Evolutionary conservation across 2,113 vertebrate genomes (phyloP), one percentile per base, ranked within the genome.

Genomic region (Etheostoma spectabile): DNA sequence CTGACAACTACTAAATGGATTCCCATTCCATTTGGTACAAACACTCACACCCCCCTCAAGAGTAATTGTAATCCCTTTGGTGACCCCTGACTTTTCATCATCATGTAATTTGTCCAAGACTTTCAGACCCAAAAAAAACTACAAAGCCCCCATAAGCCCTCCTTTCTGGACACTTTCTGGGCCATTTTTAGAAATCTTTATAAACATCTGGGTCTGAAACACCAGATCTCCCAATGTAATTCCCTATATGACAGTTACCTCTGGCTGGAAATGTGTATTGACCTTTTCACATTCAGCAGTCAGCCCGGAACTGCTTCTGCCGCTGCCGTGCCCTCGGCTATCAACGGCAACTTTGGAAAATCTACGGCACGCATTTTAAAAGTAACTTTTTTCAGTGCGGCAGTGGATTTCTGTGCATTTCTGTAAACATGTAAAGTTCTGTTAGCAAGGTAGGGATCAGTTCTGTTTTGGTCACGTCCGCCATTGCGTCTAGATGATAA

Each of bases 231-330:
- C 30, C 67, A 59, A 73, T 63, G 14, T 35, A 78, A 61, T 27
- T 49, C 68, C 63, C 35, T 45, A 13, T 6, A n/a, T n/a, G 27
- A 11, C 27, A 14, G 63, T 15, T 22, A 56, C 81, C 81, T 59
- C 60, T 66, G 69, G 73, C 52, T 74, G 38, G 18, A 66, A 82
- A 72, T 76, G 62, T 85, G 72, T 22, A 35, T 13, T 73, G 79
- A 85, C 60, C 79, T 88, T 82, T 82, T 80, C 62, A 57, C 30
- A 22, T 52, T 30, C 64, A 56, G 59, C 46, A 22, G 45, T 60
- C 66, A 30, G 67, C 6, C 1, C 48, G 52, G 30, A 71, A 13
- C 8, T 52, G 55, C 16, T 30, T 72, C 22, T 45, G 30, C 19
- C 1, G 2, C 64, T n/a, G 46, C 35, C 6, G 3, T 53, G 51